Evolutionary conservation across 2,113 vertebrate genomes (phyloP).

Genomic region (Cebidichthys violaceus): DNA sequence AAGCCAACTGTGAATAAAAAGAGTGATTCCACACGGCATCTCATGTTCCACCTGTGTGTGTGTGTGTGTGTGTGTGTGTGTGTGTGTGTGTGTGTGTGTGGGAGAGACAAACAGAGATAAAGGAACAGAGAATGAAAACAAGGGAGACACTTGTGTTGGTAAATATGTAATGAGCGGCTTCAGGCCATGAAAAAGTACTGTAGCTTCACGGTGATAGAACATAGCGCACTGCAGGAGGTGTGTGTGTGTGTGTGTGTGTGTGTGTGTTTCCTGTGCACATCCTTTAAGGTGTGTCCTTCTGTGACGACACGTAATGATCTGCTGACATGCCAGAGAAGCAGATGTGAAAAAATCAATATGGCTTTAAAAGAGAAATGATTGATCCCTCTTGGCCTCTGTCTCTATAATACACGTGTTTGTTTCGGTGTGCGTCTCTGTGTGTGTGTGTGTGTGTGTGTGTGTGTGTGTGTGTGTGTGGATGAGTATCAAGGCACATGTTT

Average conservation of each 20-base stretch:
- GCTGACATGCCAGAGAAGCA: not conserved
- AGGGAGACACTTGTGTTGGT: not conserved
- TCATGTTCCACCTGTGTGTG: not conserved
- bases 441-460: not conserved
- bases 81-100: not conserved
- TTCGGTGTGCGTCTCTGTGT: not conserved
- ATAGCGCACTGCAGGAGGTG: not conserved
- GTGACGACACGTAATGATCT: not conserved
- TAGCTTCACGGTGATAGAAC: not conserved
- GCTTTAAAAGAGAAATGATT: not conserved
- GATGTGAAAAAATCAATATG: not conserved
- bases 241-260: not conserved
- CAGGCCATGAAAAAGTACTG: not conserved
- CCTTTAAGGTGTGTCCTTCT: not conserved
- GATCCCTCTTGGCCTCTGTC: not conserved
- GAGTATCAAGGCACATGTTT: not conserved
- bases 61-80: not conserved
- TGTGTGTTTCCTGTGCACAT: not conserved
- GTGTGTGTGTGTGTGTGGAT: constrained; percentile 7
- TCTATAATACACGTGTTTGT: not conserved
- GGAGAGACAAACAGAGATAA: not conserved
- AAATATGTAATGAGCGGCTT: constrained; percentile 12
- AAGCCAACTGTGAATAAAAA: not conserved
- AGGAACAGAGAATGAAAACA: not conserved
- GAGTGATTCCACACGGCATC: not conserved